Evolutionary conservation across 2,113 vertebrate species (phyloP), one percentile per base, ranked within the genome.

Genomic region (Gila orcuttii): DNA sequence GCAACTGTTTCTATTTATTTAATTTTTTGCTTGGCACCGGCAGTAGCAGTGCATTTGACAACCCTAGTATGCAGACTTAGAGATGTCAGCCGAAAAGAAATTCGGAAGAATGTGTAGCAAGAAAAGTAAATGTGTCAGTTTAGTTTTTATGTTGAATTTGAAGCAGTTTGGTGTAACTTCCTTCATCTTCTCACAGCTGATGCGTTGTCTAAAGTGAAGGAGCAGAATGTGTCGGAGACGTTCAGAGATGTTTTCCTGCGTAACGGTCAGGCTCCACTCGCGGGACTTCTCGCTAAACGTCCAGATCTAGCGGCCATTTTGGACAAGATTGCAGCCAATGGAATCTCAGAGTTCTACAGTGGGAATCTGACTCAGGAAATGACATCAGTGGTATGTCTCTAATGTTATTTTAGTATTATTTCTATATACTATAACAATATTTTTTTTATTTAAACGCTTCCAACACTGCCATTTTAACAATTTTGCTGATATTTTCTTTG

Each of bases 301-400:
- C 94, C 87, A 1, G 98, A 99, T 92, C 93, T 99, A 1, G 97
- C 97, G 0, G 91, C 91, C 0, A 39, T 97, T 87, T 94, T 99
- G 91, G 94, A 97, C 85, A 89, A 91, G 12, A 89, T 99, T 0
- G 97, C 96, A 28, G 74, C 84, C 4, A 93, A 94, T 0, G 98
- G 98, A 6, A 90, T 92, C 1, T 92, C 96, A 0, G 96, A 96
- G 82, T 98, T 99, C 93, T 99, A 99, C 89, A 93, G 79, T 0
- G 96, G 96, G 66, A 98, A 98, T 90, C 73, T 99, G 89, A 97
- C 97, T 0, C 95, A 96, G 91, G 97, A 99, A 94, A 98, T 99
- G 73, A 92, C 95, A 55, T 93, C 95, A 0, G 96, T 95, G 95
- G 98, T 98, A 92, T 5, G n/a, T 11, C 21, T 3, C 6, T 9